Base-by-base conservation (phyloP, 2,113 vertebrate species). In the Ictidomys tridecemlineatus region DNA sequence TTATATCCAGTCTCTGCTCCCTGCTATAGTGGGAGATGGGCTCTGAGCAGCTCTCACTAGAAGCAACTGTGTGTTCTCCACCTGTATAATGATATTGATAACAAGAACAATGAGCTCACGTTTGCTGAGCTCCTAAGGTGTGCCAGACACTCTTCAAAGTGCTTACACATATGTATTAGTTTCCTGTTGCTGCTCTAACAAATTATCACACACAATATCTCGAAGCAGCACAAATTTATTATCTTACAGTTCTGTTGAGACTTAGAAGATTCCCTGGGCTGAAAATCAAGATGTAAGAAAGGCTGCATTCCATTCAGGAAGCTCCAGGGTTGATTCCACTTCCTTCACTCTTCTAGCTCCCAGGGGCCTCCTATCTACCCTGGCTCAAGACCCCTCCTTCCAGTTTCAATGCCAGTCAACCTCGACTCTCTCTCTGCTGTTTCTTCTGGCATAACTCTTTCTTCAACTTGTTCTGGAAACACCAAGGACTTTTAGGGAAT, bases 161-260 rank as follows among this genome's bases (percentile, higher is more conserved):
- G 67, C 18, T 37, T 30, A 51, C 28, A 4, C 10, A 5, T 61
- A 28, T 12, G 56, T 26, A 56, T 56, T n/a, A 8, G 32, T 32
- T 74, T 93, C 48, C 48, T 76, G 22, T 45, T 30, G 45, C n/a
- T 84, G 89, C 80, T 91, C 5, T 79, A 84, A 96, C 48, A 94
- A 87, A 73, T 8, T 18, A n/a, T 61, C 28, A 30, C 48, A 51
- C 17, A 30, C 48, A 51, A 22, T 22, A 11, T 48, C 63, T 84
- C 22, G 70, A 42, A 83, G 45, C 70, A 79, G 53, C 30, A 63
- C 4, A 13, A 0, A 10, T 39, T n/a, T 61, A 53, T 61, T n/a
- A 28, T 34, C 13, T 34, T 14, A 20, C 16, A 74, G 56, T 79
- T 65, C 48, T 80, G 48, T 17, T 17, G 22, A 61, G 93, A 28